Evolutionary conservation across 1,140 invertebrate genomes (phyloP), one percentile per base, ranked within the genome.

Genomic region (Archegozetes longisetosus): DNA sequence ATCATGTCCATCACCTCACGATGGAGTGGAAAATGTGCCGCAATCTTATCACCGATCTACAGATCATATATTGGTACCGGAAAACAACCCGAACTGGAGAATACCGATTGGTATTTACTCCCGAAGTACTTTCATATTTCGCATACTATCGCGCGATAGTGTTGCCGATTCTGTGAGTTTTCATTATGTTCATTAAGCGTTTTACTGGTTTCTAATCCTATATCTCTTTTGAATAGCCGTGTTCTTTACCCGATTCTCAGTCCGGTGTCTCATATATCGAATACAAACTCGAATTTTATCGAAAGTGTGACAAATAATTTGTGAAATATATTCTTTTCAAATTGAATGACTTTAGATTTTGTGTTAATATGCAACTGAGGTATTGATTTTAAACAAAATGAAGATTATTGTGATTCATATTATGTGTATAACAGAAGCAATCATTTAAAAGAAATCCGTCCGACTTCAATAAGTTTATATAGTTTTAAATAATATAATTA

Each of bases 91-190:
- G 20, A 62, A 53, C 26, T 66, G 63, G 60, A 60, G 62, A n/a
- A 28, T 66, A 26, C 65, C 65, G 3, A 58, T 66, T 29, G 65
- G 65, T 29, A 46, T 66, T n/a, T 66, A 66, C 61, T 27, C 61
- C 13, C 46, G 40, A 49, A 66, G 65, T 54, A 60, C 63, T 0
- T 66, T 63, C 32, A 40, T 64, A 13, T 66, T 66, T 24, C 26
- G 65, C 26, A 55, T 66, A 32, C 55, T 64, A 53, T 54, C 65
- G 14, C 55, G 62, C 26, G 56, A 60, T 40, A 29, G 53, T 55
- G 54, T 56, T 58, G 54, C 61, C 20, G 62, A 62, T 54, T 64
- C 62, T 13, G 65, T 66, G 46, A 56, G 62, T 62, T 23, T 49
- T 59, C 56, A 52, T 40, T 27, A 12, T 55, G 27, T n/a, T n/a